phyloP scores from a whole-genome alignment of 1,140 invertebrate species.

The Penaeus vannamei region DNA sequence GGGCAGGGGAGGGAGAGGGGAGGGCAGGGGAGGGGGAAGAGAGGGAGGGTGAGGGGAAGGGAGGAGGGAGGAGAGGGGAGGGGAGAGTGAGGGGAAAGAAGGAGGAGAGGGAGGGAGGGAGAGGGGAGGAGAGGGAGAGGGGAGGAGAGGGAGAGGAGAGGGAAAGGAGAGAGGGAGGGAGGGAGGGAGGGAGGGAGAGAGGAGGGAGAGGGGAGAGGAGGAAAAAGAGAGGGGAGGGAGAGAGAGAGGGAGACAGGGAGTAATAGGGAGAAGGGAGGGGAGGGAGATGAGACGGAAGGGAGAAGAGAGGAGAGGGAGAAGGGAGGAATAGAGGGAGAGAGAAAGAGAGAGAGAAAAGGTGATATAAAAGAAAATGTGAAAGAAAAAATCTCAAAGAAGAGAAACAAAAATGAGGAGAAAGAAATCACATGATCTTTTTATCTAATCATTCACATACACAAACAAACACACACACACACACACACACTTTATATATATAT shows the following conservation, averaged over 20 bases:
- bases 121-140: not conserved
- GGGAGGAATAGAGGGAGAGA: not conserved
- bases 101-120: not conserved
- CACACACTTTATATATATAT: not conserved
- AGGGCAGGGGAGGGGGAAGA: not conserved
- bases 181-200: not conserved
- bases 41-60: not conserved
- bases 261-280: too few relatives aligned
- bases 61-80: too few relatives aligned
- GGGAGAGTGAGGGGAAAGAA: not conserved
- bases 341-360: conserved; percentile 6
- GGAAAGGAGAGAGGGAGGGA: not conserved
- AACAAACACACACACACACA: not conserved
- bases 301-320: not conserved
- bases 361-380: not conserved
- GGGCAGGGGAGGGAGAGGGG: not conserved
- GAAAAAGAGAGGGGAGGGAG: not conserved
- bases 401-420: not conserved
- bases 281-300: not conserved
- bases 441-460: not conserved
- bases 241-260: not conserved
- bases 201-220: not conserved
- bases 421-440: not conserved
- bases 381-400: not conserved
- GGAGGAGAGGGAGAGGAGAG: not conserved